Evolutionary conservation across 37 sponge, comb jelly and placozoan species (phyloP).

Genomic region (Haliclona indistincta): DNA sequence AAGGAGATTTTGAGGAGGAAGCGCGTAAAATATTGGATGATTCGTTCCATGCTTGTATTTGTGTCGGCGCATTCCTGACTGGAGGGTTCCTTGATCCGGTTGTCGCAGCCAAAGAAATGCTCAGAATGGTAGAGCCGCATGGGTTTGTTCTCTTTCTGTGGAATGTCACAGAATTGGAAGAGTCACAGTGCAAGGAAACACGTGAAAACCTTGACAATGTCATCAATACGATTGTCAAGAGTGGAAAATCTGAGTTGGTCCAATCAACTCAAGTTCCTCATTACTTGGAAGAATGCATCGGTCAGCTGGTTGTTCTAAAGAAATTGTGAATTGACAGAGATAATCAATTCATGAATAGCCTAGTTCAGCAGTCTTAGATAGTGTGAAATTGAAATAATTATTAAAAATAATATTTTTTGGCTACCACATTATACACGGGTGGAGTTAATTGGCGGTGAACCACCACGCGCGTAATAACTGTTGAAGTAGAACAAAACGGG

Average conservation of each 20-base stretch:
- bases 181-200: constrained; percentile 14
- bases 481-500: too few relatives aligned
- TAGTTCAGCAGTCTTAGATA: too few relatives aligned
- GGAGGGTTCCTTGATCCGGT: constrained; percentile 32
- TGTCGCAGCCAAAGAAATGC: constrained; percentile 21
- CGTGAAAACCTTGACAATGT: constrained; percentile 6
- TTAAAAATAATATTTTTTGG: too few relatives aligned
- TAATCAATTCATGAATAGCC: neutral
- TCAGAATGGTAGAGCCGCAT: constrained; percentile 22
- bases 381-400: too few relatives aligned
- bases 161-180: constrained; percentile 28
- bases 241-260: constrained; percentile 10
- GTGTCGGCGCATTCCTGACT: constrained; percentile 49
- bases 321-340: constrained; percentile 5
- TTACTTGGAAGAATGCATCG: constrained; percentile 28
- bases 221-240: neutral
- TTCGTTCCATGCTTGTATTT: constrained; percentile 29
- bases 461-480: too few relatives aligned
- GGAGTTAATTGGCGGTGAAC: too few relatives aligned
- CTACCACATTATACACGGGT: too few relatives aligned
- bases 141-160: constrained; percentile 26
- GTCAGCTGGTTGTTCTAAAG: constrained; percentile 18
- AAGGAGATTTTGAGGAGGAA: constrained; percentile 34
- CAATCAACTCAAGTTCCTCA: constrained; percentile 5
- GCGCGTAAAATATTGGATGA: constrained; percentile 17